Evolutionary conservation across 2,888 invertebrate genomes (phyloP).

Genomic region (Heliconius sara): DNA sequence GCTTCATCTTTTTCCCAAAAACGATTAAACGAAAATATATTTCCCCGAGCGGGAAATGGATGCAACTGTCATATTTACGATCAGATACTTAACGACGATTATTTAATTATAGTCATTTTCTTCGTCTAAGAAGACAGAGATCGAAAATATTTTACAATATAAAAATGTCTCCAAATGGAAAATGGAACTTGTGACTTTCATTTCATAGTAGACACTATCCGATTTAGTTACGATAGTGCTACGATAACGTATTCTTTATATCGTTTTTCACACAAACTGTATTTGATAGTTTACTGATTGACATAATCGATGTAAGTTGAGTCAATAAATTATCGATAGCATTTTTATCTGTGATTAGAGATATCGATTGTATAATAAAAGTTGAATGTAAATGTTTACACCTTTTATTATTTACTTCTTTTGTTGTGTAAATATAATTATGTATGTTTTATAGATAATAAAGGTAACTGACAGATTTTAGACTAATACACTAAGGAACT

Average conservation of each 20-base stretch:
- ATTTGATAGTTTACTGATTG: constrained; percentile 3
- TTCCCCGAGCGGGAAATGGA: no score
- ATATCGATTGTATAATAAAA: constrained; percentile 6
- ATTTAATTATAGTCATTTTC: no score
- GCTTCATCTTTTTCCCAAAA: no score
- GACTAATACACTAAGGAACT: no score
- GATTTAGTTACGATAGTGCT: no score
- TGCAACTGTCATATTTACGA: no score
- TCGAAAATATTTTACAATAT: background rate
- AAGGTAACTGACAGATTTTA: background rate
- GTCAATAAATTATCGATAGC: constrained; percentile 1
- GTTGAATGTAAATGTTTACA: constrained; percentile 11
- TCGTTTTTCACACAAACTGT: background rate
- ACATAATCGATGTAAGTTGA: constrained; percentile 4
- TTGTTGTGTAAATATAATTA: background rate
- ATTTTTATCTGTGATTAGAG: constrained; percentile 10
- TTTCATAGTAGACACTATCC: no score
- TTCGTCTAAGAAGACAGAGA: no score
- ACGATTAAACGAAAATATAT: no score
- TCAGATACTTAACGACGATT: no score
- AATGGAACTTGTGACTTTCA: no score
- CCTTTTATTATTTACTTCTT: background rate
- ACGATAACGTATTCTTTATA: background rate
- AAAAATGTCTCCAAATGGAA: background rate
- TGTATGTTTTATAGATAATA: background rate